A percentile compares a stretch with the other conserved stretches of the same genome.
These are phyloP conservation scores for Hydrophis major DNA, from an alignment of 2,797 vertebrate genomes.

Conservation along the genomic window DNA sequence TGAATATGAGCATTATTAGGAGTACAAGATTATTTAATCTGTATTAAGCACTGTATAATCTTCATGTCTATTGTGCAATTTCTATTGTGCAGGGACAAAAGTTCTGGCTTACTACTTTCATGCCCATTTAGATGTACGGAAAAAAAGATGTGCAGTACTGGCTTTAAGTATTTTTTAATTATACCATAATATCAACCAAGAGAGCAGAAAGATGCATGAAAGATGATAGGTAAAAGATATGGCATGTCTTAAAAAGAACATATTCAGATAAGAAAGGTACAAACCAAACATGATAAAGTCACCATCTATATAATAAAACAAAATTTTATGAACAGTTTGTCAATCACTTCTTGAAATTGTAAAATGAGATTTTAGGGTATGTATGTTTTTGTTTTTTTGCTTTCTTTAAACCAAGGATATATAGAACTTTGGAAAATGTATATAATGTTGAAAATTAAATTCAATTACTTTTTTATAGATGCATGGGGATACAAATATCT, in stretches of 20 bases:
- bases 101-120: not conserved
- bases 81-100: not conserved
- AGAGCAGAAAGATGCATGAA: not conserved
- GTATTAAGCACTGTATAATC: not conserved
- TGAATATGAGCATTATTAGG: not conserved
- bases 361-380: not conserved
- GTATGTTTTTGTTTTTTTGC: not conserved
- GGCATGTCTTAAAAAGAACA: not conserved
- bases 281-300: not conserved
- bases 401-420: not conserved
- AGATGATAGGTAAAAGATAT: not conserved
- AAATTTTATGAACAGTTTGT: not conserved
- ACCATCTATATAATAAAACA: not conserved
- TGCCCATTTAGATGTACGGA: not conserved
- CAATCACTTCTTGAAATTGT: not conserved
- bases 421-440: not conserved
- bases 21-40: not conserved
- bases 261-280: not conserved
- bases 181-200: not conserved
- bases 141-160: not conserved
- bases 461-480: not conserved
- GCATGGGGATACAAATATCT: too few relatives aligned
- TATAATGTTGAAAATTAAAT: not conserved
- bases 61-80: not conserved
- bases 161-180: not conserved